These are phyloP conservation scores for Lucilia sericata DNA, from an alignment of 1,140 invertebrate species.

Conservation along the genomic window DNA sequence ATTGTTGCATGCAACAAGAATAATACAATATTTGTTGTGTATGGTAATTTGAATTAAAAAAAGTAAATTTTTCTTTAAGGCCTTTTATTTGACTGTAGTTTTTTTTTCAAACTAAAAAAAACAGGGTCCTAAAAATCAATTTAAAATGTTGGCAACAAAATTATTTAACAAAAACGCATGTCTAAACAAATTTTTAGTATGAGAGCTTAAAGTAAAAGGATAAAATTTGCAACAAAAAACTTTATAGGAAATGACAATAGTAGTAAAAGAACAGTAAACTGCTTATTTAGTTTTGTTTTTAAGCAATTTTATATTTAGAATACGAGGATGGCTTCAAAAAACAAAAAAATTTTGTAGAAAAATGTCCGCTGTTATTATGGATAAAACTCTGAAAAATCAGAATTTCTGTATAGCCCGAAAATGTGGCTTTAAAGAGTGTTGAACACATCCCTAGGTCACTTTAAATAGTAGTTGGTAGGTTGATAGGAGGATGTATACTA, in stretches of 20 bases:
- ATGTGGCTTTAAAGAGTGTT: too few relatives aligned
- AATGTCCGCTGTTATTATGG: too few relatives aligned
- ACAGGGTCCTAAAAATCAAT: background rate
- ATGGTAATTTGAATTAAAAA: background rate
- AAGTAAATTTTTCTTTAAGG: background rate
- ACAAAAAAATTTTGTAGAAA: too few relatives aligned
- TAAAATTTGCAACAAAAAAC: too few relatives aligned
- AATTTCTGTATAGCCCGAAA: too few relatives aligned
- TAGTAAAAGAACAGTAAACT: background rate
- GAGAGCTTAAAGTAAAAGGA: too few relatives aligned
- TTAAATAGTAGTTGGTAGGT: too few relatives aligned
- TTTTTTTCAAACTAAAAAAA: background rate
- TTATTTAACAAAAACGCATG: slow-evolving; percentile 23
- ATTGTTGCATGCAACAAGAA: background rate
- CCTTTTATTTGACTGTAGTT: background rate
- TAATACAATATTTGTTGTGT: background rate
- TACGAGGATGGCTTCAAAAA: too few relatives aligned
- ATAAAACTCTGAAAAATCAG: too few relatives aligned
- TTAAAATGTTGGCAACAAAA: background rate
- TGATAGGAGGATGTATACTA: too few relatives aligned
- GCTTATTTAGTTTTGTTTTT: background rate
- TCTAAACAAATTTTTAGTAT: slow-evolving; percentile 4
- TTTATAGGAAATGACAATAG: background rate
- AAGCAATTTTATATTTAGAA: too few relatives aligned
- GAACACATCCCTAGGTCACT: too few relatives aligned